phyloP scores from a whole-genome alignment of 2,113 vertebrate genomes.

The Syngnathoides biaculeatus region DNA sequence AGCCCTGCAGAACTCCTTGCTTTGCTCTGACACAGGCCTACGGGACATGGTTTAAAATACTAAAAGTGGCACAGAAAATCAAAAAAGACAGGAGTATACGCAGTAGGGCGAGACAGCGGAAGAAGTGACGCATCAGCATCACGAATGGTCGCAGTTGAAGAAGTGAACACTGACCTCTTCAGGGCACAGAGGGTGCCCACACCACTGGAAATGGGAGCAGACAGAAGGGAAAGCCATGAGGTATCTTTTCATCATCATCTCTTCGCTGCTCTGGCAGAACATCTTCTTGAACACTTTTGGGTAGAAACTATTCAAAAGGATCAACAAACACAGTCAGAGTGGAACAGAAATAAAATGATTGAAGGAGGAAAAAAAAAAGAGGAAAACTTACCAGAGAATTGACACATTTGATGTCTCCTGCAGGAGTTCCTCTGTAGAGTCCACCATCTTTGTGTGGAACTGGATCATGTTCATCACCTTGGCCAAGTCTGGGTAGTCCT shows the following conservation, averaged over 20 bases:
- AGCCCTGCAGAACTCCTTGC: too few relatives aligned
- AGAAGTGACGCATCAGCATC: too few relatives aligned
- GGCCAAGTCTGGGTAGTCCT: constrained; percentile 79
- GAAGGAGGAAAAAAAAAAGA: too few relatives aligned
- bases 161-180: constrained; percentile 83
- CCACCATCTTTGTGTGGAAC: constrained; percentile 89
- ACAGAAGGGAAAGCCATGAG: constrained; percentile 81
- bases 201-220: constrained; percentile 79
- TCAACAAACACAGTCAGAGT: background rate
- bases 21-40: too few relatives aligned
- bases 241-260: constrained; percentile 77
- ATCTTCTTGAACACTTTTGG: constrained; percentile 83
- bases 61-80: too few relatives aligned
- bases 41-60: too few relatives aligned
- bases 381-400: constrained; percentile 76
- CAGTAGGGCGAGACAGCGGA: too few relatives aligned
- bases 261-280: constrained; percentile 78
- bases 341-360: background rate
- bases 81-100: too few relatives aligned
- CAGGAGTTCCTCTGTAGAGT: constrained; percentile 76
- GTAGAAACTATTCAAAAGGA: constrained; percentile 72
- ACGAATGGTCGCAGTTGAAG: background rate
- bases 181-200: constrained; percentile 82
- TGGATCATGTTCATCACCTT: constrained; percentile 86
- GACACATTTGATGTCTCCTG: constrained; percentile 83